Evolutionary conservation across 2,888 invertebrate species (phyloP).

Genomic region (Tillus elongatus): DNA sequence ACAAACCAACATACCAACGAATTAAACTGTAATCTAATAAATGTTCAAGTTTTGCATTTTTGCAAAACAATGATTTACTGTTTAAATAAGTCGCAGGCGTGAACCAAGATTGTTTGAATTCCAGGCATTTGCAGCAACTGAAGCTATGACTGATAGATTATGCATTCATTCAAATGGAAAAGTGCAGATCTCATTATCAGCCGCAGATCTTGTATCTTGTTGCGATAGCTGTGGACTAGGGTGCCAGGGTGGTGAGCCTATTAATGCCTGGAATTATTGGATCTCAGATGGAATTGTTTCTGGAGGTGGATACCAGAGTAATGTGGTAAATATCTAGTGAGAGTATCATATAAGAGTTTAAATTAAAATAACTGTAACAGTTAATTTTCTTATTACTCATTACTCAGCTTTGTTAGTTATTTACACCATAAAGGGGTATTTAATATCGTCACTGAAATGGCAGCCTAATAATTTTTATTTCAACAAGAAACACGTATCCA

Average conservation of each 20-base stretch:
- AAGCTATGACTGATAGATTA: slow-evolving; percentile 82
- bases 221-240: slow-evolving; percentile 70
- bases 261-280: slow-evolving; percentile 83
- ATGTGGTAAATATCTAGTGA: not conserved
- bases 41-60: too few species aligned
- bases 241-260: slow-evolving; percentile 76
- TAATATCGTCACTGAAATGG: too few species aligned
- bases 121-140: slow-evolving; percentile 80
- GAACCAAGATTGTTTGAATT: not conserved
- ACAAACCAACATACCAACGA: too few species aligned
- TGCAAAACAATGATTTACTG: too few species aligned
- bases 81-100: too few species aligned
- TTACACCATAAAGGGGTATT: too few species aligned
- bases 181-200: slow-evolving; percentile 65
- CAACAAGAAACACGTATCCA: too few species aligned
- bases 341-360: not conserved
- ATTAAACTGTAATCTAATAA: too few species aligned
- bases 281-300: slow-evolving; percentile 76
- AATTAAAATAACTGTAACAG: too few species aligned
- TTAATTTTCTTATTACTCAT: too few species aligned
- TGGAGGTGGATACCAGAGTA: slow-evolving; percentile 64
- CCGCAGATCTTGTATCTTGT: slow-evolving; percentile 78
- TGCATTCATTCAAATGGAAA: slow-evolving; percentile 73
- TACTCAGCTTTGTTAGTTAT: too few species aligned
- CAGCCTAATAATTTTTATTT: too few species aligned